Base-by-base conservation (phyloP, 2,797 vertebrate genomes). In the Acomys russatus region DNA sequence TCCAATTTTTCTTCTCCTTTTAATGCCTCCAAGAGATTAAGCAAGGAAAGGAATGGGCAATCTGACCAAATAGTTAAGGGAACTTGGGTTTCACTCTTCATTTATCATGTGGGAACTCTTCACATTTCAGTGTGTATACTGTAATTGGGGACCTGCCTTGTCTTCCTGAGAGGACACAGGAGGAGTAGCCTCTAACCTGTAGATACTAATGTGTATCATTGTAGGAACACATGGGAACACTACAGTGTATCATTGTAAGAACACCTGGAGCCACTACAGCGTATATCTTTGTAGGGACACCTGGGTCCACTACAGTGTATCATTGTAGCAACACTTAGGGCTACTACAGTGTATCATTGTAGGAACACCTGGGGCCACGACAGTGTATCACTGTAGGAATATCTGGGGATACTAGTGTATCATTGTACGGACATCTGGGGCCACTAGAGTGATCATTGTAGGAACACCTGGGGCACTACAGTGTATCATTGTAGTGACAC, bases 61-160 rank as follows among this genome's bases (percentile, higher is more conserved):
- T 54, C 18, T 92, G 64, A 86, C 33, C 33, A 61, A 87, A 74
- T 38, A 74, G 64, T 59, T n/a, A 38, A 89, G 51, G 51, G 4
- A 90, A 64, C 88, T 92, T 18, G 1, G 44, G 23, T 20, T 73
- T 33, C 28, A 92, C 18, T 89, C 92, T 94, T 93, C 28, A 68
- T 68, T 30, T 51, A 76, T 3, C 18, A 9, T 0, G 0, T 92
- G 18, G 8, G 18, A 20, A 10, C 63, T 3, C 8, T 89, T 80
- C 15, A n/a, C 71, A 38, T 28, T 17, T 90, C 61, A 54, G 9
- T 63, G 12, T 90, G 92, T n/a, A 2, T 56, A 96, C 22, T 74
- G 78, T 88, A 83, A n/a, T 49, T 83, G 86, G 51, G 96, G 88
- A 92, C 1, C 11, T 84, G 68, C 61, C 78, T 28, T 44, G 28